A percentile compares a stretch with the other conserved stretches of the same genome.
Evolutionary conservation across 2,888 invertebrate species (phyloP).

Genomic region (Mythimna vitellina): DNA sequence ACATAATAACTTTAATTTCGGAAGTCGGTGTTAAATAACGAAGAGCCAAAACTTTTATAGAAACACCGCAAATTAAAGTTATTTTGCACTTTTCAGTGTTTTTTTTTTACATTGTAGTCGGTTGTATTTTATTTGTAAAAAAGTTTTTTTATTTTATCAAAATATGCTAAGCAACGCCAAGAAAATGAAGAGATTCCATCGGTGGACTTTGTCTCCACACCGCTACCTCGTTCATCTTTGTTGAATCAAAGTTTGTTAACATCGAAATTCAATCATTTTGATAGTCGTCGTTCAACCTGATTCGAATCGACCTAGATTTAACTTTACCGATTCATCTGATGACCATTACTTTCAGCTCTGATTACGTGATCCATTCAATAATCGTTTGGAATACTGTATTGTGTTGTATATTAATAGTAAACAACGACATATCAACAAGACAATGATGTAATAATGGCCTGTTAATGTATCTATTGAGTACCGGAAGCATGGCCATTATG

Average conservation of each 20-base stretch:
- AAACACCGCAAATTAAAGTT: too few species aligned
- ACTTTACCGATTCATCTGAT: constrained; percentile 16
- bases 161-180: not conserved
- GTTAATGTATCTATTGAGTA: constrained; percentile 25
- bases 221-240: not conserved
- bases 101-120: too few species aligned
- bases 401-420: not conserved
- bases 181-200: not conserved
- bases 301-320: constrained; percentile 44
- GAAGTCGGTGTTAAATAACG: too few species aligned
- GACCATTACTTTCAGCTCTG: constrained; percentile 3
- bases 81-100: too few species aligned
- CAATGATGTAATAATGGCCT: constrained; percentile 16
- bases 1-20: too few species aligned
- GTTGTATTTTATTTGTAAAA: too few species aligned
- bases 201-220: not conserved
- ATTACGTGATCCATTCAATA: constrained; percentile 4
- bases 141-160: too few species aligned
- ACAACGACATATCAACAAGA: constrained; percentile 39
- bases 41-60: too few species aligned
- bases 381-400: not conserved
- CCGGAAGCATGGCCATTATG: not conserved
- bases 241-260: constrained; percentile 49
- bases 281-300: constrained; percentile 9
- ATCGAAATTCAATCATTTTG: constrained; percentile 50